These are phyloP conservation scores for Sus scrofa DNA, from an alignment of 2,113 vertebrate genomes.

Conservation along the genomic window DNA sequence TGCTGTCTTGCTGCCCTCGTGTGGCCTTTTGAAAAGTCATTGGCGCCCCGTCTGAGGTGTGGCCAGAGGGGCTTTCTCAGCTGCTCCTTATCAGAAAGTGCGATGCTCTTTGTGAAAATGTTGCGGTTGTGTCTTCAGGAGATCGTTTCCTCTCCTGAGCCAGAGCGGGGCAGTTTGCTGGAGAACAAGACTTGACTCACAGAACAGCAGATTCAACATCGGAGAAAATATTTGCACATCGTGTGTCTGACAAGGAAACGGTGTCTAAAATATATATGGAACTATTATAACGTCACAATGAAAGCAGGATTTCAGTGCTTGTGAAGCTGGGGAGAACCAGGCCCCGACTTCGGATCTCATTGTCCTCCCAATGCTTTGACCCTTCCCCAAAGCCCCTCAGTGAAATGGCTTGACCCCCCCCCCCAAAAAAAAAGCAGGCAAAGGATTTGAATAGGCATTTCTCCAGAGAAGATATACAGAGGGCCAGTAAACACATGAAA, in stretches of 20 bases:
- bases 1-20: background rate
- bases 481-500: background rate
- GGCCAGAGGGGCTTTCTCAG: background rate
- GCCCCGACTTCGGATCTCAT: background rate
- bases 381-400: background rate
- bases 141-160: background rate
- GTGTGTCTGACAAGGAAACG: background rate
- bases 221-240: slow-evolving; percentile 9
- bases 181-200: background rate
- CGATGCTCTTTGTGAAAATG: background rate
- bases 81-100: background rate
- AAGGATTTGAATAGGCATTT: background rate
- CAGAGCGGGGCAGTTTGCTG: background rate
- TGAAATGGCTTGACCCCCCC: background rate
- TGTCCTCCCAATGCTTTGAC: background rate
- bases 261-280: background rate
- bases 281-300: background rate
- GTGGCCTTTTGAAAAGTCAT: background rate
- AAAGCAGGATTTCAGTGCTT: background rate
- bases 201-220: background rate
- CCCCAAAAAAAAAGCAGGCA: background rate
- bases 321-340: background rate
- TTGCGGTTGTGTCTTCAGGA: background rate
- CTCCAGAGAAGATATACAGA: background rate
- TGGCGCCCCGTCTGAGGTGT: background rate